Percentiles rank a stretch among this genome's conserved stretches.
Evolutionary conservation across 2,113 vertebrate species (phyloP).

Genomic region (Tiliqua scincoides): DNA sequence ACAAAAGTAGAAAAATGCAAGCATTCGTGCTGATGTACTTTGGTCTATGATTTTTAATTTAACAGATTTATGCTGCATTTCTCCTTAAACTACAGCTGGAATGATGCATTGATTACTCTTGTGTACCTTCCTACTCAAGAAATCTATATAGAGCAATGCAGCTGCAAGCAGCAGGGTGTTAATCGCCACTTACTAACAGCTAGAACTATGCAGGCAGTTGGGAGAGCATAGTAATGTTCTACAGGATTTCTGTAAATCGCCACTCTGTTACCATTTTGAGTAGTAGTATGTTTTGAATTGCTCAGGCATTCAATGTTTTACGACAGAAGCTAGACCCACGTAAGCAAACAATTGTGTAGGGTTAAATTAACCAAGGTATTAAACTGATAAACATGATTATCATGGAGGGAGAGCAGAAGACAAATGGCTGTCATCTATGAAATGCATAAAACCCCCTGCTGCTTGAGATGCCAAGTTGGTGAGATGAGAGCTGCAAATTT

Average conservation of each 20-base stretch:
- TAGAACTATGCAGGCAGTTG: conserved; percentile 58
- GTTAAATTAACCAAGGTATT: conserved; percentile 67
- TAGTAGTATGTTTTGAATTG: conserved; percentile 37
- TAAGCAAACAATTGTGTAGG: conserved; percentile 69
- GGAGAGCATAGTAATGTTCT: conserved; percentile 55
- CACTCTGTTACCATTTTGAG: conserved; percentile 55
- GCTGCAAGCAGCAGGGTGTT: conserved; percentile 81
- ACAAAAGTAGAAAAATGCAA: not conserved
- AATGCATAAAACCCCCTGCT: not conserved
- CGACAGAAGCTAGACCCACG: conserved; percentile 47
- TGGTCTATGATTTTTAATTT: conserved; percentile 77
- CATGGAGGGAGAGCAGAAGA: conserved; percentile 8
- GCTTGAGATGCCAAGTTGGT: conserved; percentile 9
- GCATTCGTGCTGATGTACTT: conserved; percentile 25
- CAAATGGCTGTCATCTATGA: conserved; percentile 25
- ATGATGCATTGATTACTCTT: conserved; percentile 80
- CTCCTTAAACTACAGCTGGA: conserved; percentile 76
- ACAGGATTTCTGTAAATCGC: conserved; percentile 59
- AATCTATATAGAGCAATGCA: conserved; percentile 75
- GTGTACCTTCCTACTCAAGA: conserved; percentile 74
- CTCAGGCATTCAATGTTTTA: conserved; percentile 36
- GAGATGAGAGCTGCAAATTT: conserved; percentile 17
- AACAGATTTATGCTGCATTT: conserved; percentile 79
- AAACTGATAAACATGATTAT: conserved; percentile 25
- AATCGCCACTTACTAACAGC: conserved; percentile 79